Evolutionary conservation across 2,797 vertebrate species (phyloP), one percentile per base, ranked within the genome.

Genomic region (Philypnodon macrostomus): DNA sequence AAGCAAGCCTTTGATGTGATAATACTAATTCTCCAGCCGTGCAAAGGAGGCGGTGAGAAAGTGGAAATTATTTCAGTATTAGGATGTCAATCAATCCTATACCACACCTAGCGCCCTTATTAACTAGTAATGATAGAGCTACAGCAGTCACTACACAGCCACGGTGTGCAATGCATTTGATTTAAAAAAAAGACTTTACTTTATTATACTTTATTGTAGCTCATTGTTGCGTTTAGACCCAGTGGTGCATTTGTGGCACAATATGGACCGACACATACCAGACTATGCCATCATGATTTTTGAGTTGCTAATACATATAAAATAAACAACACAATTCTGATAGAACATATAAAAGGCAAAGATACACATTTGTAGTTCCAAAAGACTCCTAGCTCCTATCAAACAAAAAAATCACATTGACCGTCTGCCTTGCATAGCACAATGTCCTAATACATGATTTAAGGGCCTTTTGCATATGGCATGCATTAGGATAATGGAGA

Each of bases 1-100:
- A 92, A 90, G 88, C 84, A 90, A 90, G 87, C 81, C 91, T 96
- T 96, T 97, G 94, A 97, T 95, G 92, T 95, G 95, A 95, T 96
- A 92, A 94, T 93, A 90, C 92, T 93, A 95, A 95, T 94, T 94
- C 94, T 88, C 88, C 86, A 87, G 70, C 75, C 79, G 72, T 85
- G 90, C 86, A 87, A 86, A 82, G 88, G 83, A 85, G 65, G 70
- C 76, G 86, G 84, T 79, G 85, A 54, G 79, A 73, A 80, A 92
- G 87, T 93, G 92, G 90, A 96, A 95, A 96, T 97, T 93, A 96
- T 94, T 93, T 90, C 90, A 91, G 89, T 91, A 92, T 95, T 91
- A 92, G 86, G 74, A 79, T 91, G 93, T 93, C 94, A 93, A 90
- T 95, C 93, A 95, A 90, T 94, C 91, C 91, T 88, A 88, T 83